Conservation (phyloP, 2,113 vertebrate species). For the Crotalus horridus region DNA sequence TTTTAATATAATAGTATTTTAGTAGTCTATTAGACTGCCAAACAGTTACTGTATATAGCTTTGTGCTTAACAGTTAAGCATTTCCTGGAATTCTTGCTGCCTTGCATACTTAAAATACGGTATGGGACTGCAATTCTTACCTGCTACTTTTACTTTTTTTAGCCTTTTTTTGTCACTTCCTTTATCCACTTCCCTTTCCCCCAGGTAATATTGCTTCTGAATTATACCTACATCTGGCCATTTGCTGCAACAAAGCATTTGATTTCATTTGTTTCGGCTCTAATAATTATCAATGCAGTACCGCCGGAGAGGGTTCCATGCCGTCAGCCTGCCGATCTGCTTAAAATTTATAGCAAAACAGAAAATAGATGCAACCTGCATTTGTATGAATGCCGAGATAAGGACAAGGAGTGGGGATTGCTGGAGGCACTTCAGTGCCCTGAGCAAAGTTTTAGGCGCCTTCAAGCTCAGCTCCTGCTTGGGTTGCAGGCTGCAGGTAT, state of each 20-base stretch:
- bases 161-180: neutral
- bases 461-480: neutral
- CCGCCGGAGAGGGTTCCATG: too few species aligned
- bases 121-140: neutral
- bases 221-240: neutral
- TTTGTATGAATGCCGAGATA: neutral
- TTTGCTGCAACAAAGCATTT: neutral
- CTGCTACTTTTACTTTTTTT: neutral
- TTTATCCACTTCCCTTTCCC: neutral
- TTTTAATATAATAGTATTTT: neutral
- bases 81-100: neutral
- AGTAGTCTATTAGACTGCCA: neutral
- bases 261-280: neutral
- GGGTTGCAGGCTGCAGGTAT: neutral
- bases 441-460: neutral
- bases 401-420: neutral
- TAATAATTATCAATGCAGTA: neutral
- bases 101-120: neutral
- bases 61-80: neutral
- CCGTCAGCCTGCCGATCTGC: neutral
- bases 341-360: slow-evolving; percentile 5
- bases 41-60: neutral
- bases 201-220: neutral
- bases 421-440: neutral
- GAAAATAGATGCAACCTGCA: slow-evolving; percentile 7